Conservation (phyloP, 2,113 vertebrate species). For the Sterrhoptilus dennistouni region DNA sequence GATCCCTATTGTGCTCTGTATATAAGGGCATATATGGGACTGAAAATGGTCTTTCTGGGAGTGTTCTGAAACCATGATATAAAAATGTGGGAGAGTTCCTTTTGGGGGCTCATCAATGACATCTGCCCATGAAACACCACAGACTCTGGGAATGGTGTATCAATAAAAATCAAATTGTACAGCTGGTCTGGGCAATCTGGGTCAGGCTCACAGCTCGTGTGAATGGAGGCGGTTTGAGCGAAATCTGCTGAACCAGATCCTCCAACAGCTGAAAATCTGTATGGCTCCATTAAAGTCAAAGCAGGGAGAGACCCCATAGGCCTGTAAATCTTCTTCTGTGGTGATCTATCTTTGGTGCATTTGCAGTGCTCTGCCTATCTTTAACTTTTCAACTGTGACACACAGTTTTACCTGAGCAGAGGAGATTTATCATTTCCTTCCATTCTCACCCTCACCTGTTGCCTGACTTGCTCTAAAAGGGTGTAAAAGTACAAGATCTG, state of each 20-base stretch:
- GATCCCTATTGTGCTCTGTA: not conserved
- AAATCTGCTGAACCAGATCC: not conserved
- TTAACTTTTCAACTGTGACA: not conserved
- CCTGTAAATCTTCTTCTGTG: not conserved
- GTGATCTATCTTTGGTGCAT: not conserved
- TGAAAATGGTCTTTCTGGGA: not conserved
- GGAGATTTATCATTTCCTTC: not conserved
- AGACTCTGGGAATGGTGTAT: not conserved
- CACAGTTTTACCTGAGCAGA: not conserved
- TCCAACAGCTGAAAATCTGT: not conserved
- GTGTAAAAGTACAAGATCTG: not conserved
- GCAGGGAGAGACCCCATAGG: not conserved
- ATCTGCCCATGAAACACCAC: not conserved
- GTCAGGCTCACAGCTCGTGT: not conserved
- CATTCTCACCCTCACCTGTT: not conserved
- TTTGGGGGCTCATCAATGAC: not conserved
- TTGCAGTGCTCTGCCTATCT: not conserved
- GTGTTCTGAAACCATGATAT: not conserved
- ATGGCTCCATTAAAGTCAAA: not conserved
- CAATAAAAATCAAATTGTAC: not conserved
- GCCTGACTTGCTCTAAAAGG: not conserved
- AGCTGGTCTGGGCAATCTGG: not conserved
- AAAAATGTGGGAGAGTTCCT: not conserved
- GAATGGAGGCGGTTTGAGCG: accelerated
- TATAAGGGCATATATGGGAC: not conserved